Conservation (phyloP, 2,113 vertebrate species). For the Chaenocephalus aceratus region DNA sequence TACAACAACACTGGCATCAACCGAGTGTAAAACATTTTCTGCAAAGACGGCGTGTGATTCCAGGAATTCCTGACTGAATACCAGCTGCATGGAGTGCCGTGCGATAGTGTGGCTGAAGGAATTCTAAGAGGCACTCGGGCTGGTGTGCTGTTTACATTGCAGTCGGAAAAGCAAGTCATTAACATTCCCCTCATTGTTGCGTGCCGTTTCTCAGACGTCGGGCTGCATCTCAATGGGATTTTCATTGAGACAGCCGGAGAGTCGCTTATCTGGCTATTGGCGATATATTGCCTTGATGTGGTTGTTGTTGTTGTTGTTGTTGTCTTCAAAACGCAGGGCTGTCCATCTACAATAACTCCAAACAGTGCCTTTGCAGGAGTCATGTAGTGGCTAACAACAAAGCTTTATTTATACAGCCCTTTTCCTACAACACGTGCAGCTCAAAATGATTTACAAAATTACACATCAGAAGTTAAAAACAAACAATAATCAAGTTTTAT, state of each 20-base stretch:
- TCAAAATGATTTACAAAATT: too few relatives aligned
- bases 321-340: constrained; percentile 7
- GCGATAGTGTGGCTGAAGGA: constrained; percentile 60
- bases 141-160: constrained; percentile 69
- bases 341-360: constrained; percentile 12
- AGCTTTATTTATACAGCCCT: too few relatives aligned
- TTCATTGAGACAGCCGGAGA: constrained; percentile 65
- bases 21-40: background rate
- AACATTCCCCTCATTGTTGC: constrained; percentile 76
- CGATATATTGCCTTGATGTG: constrained; percentile 55
- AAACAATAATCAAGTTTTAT: too few relatives aligned
- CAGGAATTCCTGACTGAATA: constrained; percentile 51
- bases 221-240: constrained; percentile 70
- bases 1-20: background rate
- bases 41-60: constrained; percentile 25
- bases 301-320: constrained; percentile 36
- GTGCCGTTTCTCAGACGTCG: constrained; percentile 35
- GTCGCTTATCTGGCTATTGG: constrained; percentile 68
- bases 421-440: too few relatives aligned
- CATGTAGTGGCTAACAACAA: constrained; percentile 14
- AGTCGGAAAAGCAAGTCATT: constrained; percentile 64
- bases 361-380: constrained; percentile 18
- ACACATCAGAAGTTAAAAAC: too few relatives aligned
- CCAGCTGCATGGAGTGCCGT: constrained; percentile 39
- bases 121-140: constrained; percentile 47